Base-by-base conservation (phyloP, 2,888 invertebrate genomes). In the Campoletis raptor region DNA sequence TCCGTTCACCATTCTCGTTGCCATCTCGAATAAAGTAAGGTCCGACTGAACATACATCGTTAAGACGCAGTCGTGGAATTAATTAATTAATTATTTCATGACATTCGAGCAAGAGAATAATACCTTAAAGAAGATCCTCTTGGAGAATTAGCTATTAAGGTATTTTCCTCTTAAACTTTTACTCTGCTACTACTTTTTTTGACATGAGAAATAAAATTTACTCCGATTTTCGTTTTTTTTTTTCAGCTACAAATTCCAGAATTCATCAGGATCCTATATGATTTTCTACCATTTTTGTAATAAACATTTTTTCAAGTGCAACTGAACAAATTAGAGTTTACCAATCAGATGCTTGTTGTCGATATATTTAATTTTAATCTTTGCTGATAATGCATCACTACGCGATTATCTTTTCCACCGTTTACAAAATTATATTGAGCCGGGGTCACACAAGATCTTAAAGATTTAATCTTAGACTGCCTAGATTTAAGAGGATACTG, bases 31-130 rank as follows among this genome's bases (percentile, higher is more conserved):
- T 77, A 52, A 69, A 42, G 21, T 10, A 48, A 67, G 37, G 67
- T 54, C 67, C n/a, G 36, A 36, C 64, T 57, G 40, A 78, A 40
- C 52, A 54, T 52, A 67, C 78, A 78, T 78, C 52, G 21, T 77
- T 77, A 48, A 77, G 52, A 21, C 66, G 66, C 37, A 9, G 10
- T 24, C 48, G 8, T 77, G 37, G 37, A 57, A 57, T 74, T 18
- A 37, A 77, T 66, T 77, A 21, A 77, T 77, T 77, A 52, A 77
- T 36, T 77, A 48, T 48, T 36, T 64, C 24, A 8, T 57, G 54
- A 74, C 57, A 57, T 57, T 57, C n/a, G n/a, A 5, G 8, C 21
- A n/a, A 57, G 54, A 6, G 21, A 21, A 37, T 18, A 21, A 74
- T 61, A 74, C 37, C n/a, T 74, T 57, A 24, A 74, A 12, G 21